phyloP scores from a whole-genome alignment of 2,888 invertebrate species.

The Agrotis ipsilon region DNA sequence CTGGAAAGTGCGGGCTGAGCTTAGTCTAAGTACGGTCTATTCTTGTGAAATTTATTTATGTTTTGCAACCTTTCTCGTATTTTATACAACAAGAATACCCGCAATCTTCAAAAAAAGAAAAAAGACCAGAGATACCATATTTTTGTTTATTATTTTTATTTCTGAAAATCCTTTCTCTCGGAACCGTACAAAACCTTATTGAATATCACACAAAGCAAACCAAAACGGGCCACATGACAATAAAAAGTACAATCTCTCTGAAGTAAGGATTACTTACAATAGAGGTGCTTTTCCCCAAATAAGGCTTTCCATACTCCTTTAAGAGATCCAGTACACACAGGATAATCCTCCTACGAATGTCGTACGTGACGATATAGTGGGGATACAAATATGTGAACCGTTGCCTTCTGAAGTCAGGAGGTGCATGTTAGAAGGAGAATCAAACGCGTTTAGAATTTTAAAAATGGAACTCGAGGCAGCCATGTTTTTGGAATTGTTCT shows the following conservation, averaged over 20 bases:
- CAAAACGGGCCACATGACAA: conserved; percentile 47
- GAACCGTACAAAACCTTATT: conserved; percentile 36
- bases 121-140: background rate
- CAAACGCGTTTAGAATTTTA: conserved; percentile 71
- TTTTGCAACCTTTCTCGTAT: background rate
- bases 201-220: conserved; percentile 46
- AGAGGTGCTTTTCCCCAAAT: conserved; percentile 39
- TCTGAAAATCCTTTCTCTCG: background rate
- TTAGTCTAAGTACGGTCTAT: background rate
- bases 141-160: background rate
- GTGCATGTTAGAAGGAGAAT: conserved; percentile 63
- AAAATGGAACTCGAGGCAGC: conserved; percentile 69
- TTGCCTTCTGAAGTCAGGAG: conserved; percentile 62
- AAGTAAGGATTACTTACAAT: conserved; percentile 66
- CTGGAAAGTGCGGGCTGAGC: no score
- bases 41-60: background rate
- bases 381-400: conserved; percentile 70
- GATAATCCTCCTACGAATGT: conserved; percentile 67
- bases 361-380: conserved; percentile 66
- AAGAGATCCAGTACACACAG: conserved; percentile 68
- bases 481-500: conserved; percentile 62
- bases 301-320: conserved; percentile 54
- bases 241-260: conserved; percentile 60
- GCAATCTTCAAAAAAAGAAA: background rate
- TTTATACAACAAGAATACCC: no score